These are phyloP conservation scores for Chelonus formosanus DNA, from an alignment of 2,888 invertebrate species.

Conservation along the genomic window DNA sequence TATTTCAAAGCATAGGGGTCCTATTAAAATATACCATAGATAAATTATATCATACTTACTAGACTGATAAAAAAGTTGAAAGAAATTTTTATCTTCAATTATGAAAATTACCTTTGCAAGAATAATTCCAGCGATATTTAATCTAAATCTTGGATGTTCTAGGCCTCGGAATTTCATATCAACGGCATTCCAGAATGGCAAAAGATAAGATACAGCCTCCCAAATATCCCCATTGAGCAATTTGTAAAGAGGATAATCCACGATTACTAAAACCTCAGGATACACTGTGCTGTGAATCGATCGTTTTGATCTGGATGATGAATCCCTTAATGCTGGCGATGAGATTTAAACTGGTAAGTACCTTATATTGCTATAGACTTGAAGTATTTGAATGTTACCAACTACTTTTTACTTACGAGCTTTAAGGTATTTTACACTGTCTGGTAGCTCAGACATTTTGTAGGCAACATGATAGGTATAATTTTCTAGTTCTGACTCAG, in stretches of 20 bases:
- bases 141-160: constrained; percentile 34
- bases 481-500: constrained; percentile 11
- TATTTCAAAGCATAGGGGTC: too few species aligned
- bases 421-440: background rate
- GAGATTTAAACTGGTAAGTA: background rate
- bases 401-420: constrained; percentile 12
- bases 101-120: constrained; percentile 28
- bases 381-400: too few species aligned
- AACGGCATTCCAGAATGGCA: constrained; percentile 38
- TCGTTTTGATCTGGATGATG: background rate
- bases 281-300: constrained; percentile 6
- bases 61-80: background rate
- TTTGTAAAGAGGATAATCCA: constrained; percentile 27
- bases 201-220: constrained; percentile 24
- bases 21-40: too few species aligned
- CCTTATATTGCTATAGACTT: background rate
- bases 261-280: constrained; percentile 35
- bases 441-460: background rate
- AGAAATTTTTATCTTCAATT: background rate
- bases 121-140: constrained; percentile 35
- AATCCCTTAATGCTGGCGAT: background rate
- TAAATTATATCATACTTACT: too few species aligned
- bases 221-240: background rate
- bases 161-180: constrained; percentile 35
- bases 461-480: constrained; percentile 30